Base-by-base conservation (phyloP, 2,113 vertebrate genomes). In the Poeciliopsis occidentalis region DNA sequence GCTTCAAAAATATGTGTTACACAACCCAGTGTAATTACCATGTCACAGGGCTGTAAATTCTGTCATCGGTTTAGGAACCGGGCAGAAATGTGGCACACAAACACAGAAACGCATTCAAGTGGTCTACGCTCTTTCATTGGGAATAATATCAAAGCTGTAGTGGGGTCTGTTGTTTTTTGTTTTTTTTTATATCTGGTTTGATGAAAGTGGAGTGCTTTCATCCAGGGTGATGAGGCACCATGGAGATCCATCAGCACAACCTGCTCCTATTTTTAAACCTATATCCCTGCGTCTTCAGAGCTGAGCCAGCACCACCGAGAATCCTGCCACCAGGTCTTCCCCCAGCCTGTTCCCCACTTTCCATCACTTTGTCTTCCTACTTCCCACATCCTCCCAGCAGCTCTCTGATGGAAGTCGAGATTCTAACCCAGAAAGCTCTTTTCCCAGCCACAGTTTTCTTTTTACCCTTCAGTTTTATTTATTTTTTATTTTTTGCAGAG, bases 21-120 rank as follows among this genome's bases (percentile, higher is more conserved):
- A 74, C 86, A 91, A 83, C 65, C 83, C 81, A 71, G 82, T 62
- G 76, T 84, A 85, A 87, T 91, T 84, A 84, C 80, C 61, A 64
- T 82, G 86, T 88, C 83, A 75, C 73, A 65, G 47, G 80, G 83
- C 72, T 67, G 81, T 90, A 89, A 90, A 91, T 91, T 75, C 66
- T 83, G 77, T 81, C 81, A 79, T 85, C 66, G 11, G 85, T 91
- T 88, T 78, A 76, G 78, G 76, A 39, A 31, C 51, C 73, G n/a
- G 72, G 69, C 66, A 67, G 77, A 82, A 71, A 32, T 27, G 26
- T 60, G 27, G 31, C 51, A 71, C 78, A 64, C 32, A 47, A 75
- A 69, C 24, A 27, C 19, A 27, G 60, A 70, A 66, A 64, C 37
- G 22, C 44, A 60, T 44, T 67, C 60, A 29, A 64, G 37, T 72